Evolutionary conservation across 2,113 vertebrate genomes (phyloP).

Genomic region (Colinus virginianus): DNA sequence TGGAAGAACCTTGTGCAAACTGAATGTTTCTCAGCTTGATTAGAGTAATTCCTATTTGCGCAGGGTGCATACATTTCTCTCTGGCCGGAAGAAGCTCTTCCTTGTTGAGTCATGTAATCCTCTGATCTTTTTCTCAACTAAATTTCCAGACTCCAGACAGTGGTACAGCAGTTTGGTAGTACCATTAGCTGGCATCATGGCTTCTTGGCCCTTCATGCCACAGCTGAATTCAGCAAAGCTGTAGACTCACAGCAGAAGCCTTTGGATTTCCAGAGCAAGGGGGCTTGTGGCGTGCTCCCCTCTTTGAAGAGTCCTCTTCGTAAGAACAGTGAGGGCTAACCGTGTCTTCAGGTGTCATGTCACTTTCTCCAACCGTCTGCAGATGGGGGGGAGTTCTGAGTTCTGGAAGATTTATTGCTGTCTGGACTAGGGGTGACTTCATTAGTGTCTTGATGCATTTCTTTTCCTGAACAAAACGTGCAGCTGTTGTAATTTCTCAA

Average conservation of each 20-base stretch:
- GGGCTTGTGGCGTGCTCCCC: neutral
- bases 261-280: neutral
- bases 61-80: neutral
- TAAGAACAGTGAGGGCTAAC: too few species aligned
- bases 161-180: neutral
- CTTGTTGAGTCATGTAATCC: neutral
- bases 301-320: neutral
- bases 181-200: neutral
- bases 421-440: neutral
- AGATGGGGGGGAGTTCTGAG: neutral
- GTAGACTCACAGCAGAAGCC: neutral
- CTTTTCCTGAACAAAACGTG: neutral
- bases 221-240: neutral
- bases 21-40: neutral
- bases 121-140: neutral
- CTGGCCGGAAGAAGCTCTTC: neutral
- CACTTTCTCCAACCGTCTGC: neutral
- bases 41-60: conserved; percentile 9
- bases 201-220: neutral
- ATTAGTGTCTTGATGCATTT: neutral
- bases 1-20: neutral
- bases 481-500: neutral
- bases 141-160: neutral
- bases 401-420: neutral
- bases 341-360: neutral